A percentile compares a stretch with the other conserved stretches of the same genome.
These are phyloP conservation scores for Grapholita molesta DNA, from an alignment of 1,140 invertebrate genomes.

Conservation along the genomic window DNA sequence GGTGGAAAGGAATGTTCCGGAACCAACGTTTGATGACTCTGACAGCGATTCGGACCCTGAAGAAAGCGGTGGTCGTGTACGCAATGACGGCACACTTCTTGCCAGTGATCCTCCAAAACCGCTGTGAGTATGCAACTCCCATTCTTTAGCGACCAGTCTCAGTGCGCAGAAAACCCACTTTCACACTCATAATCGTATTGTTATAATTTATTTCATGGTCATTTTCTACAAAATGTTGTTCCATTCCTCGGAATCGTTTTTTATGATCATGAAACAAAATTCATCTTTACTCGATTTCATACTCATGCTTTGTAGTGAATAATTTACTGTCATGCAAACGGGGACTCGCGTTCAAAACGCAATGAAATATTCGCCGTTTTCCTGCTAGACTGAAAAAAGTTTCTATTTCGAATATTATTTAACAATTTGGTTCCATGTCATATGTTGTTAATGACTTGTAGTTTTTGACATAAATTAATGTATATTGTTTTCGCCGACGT, in stretches of 20 bases:
- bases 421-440: too few species aligned
- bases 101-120: constrained; percentile 98
- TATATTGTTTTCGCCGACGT: constrained; percentile 26
- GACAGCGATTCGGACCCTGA: constrained; percentile 84
- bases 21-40: constrained; percentile 81
- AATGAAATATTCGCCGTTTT: too few species aligned
- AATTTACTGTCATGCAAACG: too few species aligned
- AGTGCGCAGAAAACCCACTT: too few species aligned
- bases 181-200: background rate
- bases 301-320: too few species aligned
- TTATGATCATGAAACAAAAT: too few species aligned
- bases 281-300: too few species aligned
- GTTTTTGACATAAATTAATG: constrained; percentile 21
- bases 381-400: too few species aligned
- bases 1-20: constrained; percentile 70
- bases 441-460: too few species aligned
- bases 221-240: background rate
- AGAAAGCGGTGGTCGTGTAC: constrained; percentile 81
- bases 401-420: too few species aligned
- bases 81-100: constrained; percentile 95
- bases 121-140: constrained; percentile 84
- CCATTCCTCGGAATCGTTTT: too few species aligned
- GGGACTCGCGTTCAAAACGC: too few species aligned
- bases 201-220: background rate
- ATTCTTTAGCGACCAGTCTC: background rate